Percentiles rank a stretch among this genome's conserved stretches.
Conservation (phyloP, 2,797 vertebrate genomes). For the Paramormyrops hopkinsi region DNA sequence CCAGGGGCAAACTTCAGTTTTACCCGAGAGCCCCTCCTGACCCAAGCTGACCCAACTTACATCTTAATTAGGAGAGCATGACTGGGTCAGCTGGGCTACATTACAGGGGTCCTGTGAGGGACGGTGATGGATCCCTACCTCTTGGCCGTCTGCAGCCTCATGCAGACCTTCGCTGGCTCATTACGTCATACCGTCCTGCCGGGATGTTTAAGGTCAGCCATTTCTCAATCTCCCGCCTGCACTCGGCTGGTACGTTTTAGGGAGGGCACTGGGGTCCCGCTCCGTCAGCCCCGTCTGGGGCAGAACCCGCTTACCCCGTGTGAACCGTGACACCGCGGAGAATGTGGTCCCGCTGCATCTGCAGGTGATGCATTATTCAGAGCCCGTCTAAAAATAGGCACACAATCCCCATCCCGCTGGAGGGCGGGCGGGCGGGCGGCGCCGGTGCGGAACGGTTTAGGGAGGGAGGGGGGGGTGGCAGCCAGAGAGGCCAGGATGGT, state of each 20-base stretch:
- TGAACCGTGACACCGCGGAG: background rate
- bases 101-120: background rate
- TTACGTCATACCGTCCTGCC: background rate
- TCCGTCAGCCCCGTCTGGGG: background rate
- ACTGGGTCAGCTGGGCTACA: background rate
- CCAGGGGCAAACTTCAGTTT: background rate
- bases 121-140: background rate
- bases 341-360: constrained; percentile 32
- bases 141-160: background rate
- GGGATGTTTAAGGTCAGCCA: background rate
- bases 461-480: background rate
- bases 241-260: background rate
- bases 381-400: constrained; percentile 55
- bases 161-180: background rate
- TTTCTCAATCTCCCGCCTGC: background rate
- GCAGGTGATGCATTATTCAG: constrained; percentile 63
- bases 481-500: background rate
- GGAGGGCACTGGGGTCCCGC: background rate
- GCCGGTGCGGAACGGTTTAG: background rate
- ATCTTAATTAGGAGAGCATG: background rate
- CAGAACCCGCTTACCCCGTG: background rate
- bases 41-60: background rate
- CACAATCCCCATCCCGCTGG: constrained; percentile 32
- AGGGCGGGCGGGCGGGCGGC: background rate
- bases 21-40: background rate